A percentile compares a stretch with the other conserved stretches of the same genome.
Conservation (phyloP, 2,797 vertebrate species). For the Phataginus tetradactyla region DNA sequence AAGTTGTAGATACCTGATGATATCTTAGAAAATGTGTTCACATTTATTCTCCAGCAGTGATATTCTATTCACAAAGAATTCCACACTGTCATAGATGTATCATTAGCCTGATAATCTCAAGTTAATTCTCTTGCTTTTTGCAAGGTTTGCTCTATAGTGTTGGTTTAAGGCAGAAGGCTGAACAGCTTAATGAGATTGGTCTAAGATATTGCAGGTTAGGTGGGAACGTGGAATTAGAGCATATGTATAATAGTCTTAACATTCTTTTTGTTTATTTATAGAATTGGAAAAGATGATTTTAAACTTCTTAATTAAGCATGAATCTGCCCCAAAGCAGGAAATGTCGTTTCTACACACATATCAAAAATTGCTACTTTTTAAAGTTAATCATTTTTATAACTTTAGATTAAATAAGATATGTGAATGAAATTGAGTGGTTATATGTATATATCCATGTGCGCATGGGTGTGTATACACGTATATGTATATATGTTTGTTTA, state of each 20-base stretch:
- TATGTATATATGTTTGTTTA: background rate
- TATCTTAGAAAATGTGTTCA: constrained; percentile 34
- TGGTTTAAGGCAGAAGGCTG: constrained; percentile 30
- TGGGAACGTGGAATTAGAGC: background rate
- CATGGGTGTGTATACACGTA: background rate
- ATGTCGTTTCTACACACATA: background rate
- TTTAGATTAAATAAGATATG: background rate
- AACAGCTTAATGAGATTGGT: constrained; percentile 26
- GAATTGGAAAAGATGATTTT: background rate
- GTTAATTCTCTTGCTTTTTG: constrained; percentile 64
- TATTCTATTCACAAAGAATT: constrained; percentile 32
- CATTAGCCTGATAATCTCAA: constrained; percentile 64
- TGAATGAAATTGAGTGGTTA: background rate
- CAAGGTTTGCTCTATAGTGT: background rate
- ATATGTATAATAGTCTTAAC: background rate
- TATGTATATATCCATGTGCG: background rate
- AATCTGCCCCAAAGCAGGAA: background rate
- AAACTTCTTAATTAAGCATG: background rate
- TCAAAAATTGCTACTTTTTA: background rate
- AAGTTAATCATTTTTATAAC: background rate
- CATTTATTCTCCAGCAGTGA: constrained; percentile 33
- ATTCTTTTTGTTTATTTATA: constrained; percentile 21
- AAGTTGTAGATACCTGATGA: background rate
- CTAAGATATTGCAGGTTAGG: constrained; percentile 26
- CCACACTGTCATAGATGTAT: constrained; percentile 14